A percentile compares a stretch with the other conserved stretches of the same genome.
These are phyloP conservation scores for Luperina testacea DNA, from an alignment of 2,888 invertebrate genomes.

Conservation along the genomic window DNA sequence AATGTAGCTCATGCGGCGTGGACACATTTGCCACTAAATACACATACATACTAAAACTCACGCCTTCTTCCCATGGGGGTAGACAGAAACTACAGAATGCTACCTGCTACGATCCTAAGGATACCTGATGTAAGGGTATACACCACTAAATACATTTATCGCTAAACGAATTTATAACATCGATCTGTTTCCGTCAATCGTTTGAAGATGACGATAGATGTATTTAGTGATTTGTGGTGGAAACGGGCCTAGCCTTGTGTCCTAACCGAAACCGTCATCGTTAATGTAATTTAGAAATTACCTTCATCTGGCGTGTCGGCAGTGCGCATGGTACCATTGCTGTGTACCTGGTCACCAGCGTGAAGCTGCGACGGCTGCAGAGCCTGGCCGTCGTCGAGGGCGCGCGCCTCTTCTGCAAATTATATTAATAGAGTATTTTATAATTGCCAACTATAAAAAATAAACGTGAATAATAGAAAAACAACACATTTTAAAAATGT, in stretches of 20 bases:
- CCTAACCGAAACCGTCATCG: not conserved
- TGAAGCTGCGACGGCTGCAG: conserved; percentile 81
- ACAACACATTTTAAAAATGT: not conserved
- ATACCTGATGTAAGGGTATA: too few species aligned
- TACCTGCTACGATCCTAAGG: too few species aligned
- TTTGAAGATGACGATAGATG: not conserved
- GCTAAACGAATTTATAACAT: too few species aligned
- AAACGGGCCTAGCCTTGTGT: not conserved
- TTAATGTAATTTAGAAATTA: conserved; percentile 49
- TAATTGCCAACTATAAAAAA: not conserved
- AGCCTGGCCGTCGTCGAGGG: conserved; percentile 80
- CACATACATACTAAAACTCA: too few species aligned
- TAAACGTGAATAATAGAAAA: not conserved
- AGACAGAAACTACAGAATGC: too few species aligned
- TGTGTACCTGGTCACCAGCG: conserved; percentile 80
- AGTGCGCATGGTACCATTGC: conserved; percentile 82
- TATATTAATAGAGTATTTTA: not conserved
- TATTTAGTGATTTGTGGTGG: not conserved
- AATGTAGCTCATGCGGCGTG: not conserved
- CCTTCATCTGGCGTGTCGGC: conserved; percentile 78
- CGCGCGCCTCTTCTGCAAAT: conserved; percentile 76
- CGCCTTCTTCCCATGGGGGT: too few species aligned
- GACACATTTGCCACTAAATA: not conserved
- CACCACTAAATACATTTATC: too few species aligned
- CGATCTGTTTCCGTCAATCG: not conserved